A percentile compares a stretch with the other conserved stretches of the same genome.
Conservation (phyloP, 1,140 invertebrate species). For the Rhopalosiphum maidis region DNA sequence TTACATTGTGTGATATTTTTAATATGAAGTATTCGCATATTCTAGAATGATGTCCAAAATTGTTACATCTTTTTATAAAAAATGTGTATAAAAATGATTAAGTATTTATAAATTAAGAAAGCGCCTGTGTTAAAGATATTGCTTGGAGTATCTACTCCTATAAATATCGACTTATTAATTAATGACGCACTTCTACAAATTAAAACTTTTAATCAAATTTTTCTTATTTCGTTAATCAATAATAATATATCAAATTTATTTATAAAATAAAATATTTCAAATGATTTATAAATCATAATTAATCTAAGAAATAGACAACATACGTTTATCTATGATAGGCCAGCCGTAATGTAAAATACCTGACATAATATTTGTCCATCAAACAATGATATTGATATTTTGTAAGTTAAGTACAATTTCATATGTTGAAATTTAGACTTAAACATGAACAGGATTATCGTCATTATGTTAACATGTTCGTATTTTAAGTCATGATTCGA, state of each 20-base stretch:
- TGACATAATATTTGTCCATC: neutral
- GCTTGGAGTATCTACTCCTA: neutral
- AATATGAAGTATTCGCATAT: too few species aligned
- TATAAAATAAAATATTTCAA: neutral
- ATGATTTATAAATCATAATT: neutral
- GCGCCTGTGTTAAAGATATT: neutral
- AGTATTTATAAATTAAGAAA: too few species aligned
- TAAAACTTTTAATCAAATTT: too few species aligned
- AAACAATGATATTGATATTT: neutral
- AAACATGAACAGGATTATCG: neutral
- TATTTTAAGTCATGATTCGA: neutral
- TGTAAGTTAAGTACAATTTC: neutral
- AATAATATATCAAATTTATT: too few species aligned
- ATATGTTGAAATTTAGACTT: neutral
- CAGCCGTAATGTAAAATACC: neutral
- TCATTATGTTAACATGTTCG: slow-evolving; percentile 12
- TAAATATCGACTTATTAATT: too few species aligned
- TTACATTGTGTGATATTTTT: too few species aligned
- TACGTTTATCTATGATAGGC: neutral
- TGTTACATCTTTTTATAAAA: too few species aligned
- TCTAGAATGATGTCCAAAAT: too few species aligned
- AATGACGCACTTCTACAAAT: too few species aligned
- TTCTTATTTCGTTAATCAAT: too few species aligned
- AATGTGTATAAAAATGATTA: too few species aligned
- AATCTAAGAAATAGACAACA: neutral